Percentiles rank a stretch among this genome's conserved stretches.
These are phyloP conservation scores for Probosciger aterrimus DNA, from an alignment of 2,113 vertebrate species.

Conservation along the genomic window DNA sequence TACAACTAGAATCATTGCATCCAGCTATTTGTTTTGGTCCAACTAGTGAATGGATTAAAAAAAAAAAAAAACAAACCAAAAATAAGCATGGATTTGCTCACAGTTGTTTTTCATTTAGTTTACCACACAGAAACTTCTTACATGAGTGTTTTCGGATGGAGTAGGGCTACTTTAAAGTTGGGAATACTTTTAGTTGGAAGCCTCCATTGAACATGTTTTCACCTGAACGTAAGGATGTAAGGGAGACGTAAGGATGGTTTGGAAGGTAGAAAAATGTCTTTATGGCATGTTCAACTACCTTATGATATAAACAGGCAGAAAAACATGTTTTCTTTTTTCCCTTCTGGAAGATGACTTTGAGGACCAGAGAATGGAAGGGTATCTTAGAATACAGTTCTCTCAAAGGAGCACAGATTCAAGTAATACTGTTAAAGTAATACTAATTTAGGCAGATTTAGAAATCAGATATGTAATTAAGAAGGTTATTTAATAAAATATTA, in stretches of 20 bases:
- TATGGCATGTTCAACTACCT: neutral
- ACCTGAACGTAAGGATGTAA: neutral
- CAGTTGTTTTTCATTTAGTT: neutral
- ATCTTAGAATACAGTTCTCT: neutral
- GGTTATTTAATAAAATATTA: neutral
- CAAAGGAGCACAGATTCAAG: neutral
- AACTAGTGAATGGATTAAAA: neutral
- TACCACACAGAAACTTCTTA: neutral
- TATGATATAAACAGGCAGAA: neutral
- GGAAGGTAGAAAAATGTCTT: neutral
- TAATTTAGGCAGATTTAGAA: neutral
- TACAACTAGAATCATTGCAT: neutral
- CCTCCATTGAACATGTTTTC: neutral
- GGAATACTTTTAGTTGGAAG: neutral
- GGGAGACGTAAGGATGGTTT: neutral
- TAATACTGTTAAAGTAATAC: neutral
- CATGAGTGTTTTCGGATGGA: neutral
- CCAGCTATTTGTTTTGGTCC: neutral
- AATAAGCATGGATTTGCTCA: neutral
- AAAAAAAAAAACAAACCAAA: neutral
- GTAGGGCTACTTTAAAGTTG: neutral
- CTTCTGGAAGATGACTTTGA: neutral
- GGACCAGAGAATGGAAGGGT: neutral
- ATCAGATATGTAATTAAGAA: neutral
- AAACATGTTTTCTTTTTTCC: neutral